Evolutionary conservation across 2,113 vertebrate species (phyloP).

Genomic region (Triplophysa siluroides): DNA sequence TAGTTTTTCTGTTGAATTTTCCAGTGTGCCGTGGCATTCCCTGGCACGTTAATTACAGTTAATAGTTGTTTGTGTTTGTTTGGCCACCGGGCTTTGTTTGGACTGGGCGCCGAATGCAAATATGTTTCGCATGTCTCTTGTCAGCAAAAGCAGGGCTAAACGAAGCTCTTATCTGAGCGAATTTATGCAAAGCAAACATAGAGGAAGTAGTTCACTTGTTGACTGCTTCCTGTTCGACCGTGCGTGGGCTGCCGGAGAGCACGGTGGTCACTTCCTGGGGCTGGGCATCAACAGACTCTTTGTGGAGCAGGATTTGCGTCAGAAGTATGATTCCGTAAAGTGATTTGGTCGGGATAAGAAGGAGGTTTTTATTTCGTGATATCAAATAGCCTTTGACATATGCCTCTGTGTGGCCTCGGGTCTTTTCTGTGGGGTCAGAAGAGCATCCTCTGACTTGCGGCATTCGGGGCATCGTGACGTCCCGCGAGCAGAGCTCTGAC

Average conservation of each 20-base stretch:
- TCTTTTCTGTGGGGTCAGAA: slow-evolving; percentile 64
- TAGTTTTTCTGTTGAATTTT: slow-evolving; percentile 30
- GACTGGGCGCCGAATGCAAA: slow-evolving; percentile 26
- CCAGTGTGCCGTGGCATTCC: slow-evolving; percentile 22
- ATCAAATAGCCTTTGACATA: slow-evolving; percentile 63
- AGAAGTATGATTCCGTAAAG: slow-evolving; percentile 65
- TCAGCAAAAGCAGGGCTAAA: slow-evolving; percentile 41
- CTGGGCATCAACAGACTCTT: slow-evolving; percentile 73
- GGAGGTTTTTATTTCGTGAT: slow-evolving; percentile 57
- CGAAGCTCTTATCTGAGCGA: slow-evolving; percentile 40
- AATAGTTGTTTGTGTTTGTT: slow-evolving; percentile 45
- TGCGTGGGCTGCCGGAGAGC: slow-evolving; percentile 21
- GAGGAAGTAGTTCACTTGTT: slow-evolving; percentile 53
- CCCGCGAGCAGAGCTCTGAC: slow-evolving; percentile 58
- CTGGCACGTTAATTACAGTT: slow-evolving; percentile 38
- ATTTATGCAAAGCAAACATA: slow-evolving; percentile 46
- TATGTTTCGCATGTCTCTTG: slow-evolving; percentile 28
- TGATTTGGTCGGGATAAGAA: slow-evolving; percentile 62
- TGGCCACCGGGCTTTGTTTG: slow-evolving; percentile 39
- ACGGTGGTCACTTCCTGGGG: slow-evolving; percentile 34
- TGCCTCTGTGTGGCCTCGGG: slow-evolving; percentile 64
- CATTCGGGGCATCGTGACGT: slow-evolving; percentile 60
- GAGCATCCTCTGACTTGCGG: slow-evolving; percentile 56
- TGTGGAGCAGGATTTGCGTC: slow-evolving; percentile 76
- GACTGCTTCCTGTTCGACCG: slow-evolving; percentile 52